A percentile compares a stretch with the other conserved stretches of the same genome.
Evolutionary conservation across 1,140 invertebrate species (phyloP).

Genomic region (Phocides pigmalion): DNA sequence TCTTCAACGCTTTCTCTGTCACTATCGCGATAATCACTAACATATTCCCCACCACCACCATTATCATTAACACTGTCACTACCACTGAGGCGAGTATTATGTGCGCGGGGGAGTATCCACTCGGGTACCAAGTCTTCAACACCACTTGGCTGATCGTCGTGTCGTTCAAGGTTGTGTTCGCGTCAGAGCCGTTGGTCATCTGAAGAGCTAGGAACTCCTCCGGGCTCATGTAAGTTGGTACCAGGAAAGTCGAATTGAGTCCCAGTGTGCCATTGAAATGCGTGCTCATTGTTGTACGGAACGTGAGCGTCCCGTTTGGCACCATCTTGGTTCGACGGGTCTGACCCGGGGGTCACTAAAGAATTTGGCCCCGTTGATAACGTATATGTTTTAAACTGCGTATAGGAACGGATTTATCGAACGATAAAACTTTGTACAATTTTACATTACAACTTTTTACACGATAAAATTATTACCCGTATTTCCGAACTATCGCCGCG

Average conservation of each 20-base stretch:
- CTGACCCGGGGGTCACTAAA: slow-evolving; percentile 32
- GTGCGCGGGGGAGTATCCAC: slow-evolving; percentile 93
- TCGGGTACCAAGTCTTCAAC: slow-evolving; percentile 88
- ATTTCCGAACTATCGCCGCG: slow-evolving; percentile 50
- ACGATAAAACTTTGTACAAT: too few species aligned
- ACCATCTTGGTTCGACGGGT: slow-evolving; percentile 56
- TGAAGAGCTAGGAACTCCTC: slow-evolving; percentile 80
- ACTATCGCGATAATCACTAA: slow-evolving; percentile 98
- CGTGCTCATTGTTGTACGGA: slow-evolving; percentile 55
- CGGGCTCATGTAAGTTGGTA: slow-evolving; percentile 73
- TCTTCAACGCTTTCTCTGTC: slow-evolving; percentile 97
- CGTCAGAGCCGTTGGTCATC: slow-evolving; percentile 69
- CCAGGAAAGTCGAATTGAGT: slow-evolving; percentile 65
- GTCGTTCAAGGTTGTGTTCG: slow-evolving; percentile 69
- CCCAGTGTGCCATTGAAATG: slow-evolving; percentile 57
- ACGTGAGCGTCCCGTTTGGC: slow-evolving; percentile 52
- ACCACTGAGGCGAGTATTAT: slow-evolving; percentile 95
- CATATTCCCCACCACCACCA: slow-evolving; percentile 99
- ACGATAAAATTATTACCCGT: slow-evolving; percentile 56
- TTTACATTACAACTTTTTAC: slow-evolving; percentile 12
- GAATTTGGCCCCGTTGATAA: slow-evolving; percentile 51
- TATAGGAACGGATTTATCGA: slow-evolving; percentile 67
- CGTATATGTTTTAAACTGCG: slow-evolving; percentile 48
- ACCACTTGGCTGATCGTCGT: slow-evolving; percentile 66
- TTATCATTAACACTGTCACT: slow-evolving; percentile 96